phyloP scores from a whole-genome alignment of 2,888 invertebrate genomes.

The Galerucella nymphaeae region DNA sequence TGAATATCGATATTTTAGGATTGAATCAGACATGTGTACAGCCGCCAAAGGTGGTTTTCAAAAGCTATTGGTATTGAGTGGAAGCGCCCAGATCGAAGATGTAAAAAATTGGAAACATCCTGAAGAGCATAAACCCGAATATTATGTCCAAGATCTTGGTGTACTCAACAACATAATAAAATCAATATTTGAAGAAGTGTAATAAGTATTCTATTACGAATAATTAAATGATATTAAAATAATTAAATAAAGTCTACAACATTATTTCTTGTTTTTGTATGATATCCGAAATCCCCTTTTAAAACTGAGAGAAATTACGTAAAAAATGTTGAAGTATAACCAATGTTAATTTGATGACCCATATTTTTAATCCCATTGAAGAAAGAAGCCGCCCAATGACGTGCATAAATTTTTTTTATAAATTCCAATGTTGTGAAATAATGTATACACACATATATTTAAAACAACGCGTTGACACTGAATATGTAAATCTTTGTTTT shows the following conservation, averaged over 20 bases:
- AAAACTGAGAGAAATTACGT: no score
- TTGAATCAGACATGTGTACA: conserved; percentile 75
- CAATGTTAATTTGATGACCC: no score
- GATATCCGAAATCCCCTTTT: no score
- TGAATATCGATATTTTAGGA: conserved; percentile 22
- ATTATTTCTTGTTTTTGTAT: background rate
- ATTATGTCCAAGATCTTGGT: conserved; percentile 60
- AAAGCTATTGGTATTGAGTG: conserved; percentile 79
- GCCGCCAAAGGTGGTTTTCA: conserved; percentile 77
- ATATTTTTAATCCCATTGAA: no score
- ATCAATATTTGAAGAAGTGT: conserved; percentile 9
- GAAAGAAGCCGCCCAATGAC: no score
- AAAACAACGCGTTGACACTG: no score
- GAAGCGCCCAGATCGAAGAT: conserved; percentile 61
- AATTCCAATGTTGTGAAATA: no score
- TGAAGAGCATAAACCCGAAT: conserved; percentile 67
- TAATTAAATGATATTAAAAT: background rate
- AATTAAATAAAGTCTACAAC: background rate
- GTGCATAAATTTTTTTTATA: no score
- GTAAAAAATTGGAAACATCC: conserved; percentile 60
- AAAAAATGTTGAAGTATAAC: no score
- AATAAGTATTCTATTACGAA: background rate
- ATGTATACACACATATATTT: no score
- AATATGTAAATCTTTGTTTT: no score
- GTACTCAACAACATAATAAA: conserved; percentile 43